Evolutionary conservation across 2,888 invertebrate genomes (phyloP).

Genomic region (Brachypalpus laphriformis): DNA sequence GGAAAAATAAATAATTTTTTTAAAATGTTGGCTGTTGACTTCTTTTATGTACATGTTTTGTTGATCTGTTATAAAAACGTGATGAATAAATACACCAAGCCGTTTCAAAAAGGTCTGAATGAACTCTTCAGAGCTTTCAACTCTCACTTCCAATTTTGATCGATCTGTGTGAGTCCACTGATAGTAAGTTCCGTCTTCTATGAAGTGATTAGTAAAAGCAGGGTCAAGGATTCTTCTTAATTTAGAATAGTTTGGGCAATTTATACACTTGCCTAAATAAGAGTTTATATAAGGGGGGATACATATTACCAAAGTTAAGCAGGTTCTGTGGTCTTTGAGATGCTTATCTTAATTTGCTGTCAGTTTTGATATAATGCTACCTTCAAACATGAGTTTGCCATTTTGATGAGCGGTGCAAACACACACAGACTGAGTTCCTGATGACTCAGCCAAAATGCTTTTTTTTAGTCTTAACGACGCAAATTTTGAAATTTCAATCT

Average conservation of each 20-base stretch:
- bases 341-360: conserved; percentile 3
- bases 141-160: not conserved
- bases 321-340: not conserved
- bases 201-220: not conserved
- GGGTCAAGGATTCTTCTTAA: not conserved
- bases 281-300: not conserved
- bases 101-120: not conserved
- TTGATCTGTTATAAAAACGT: conserved; percentile 1
- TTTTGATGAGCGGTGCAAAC: conserved; percentile 39
- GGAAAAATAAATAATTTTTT: too few relatives aligned
- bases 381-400: conserved; percentile 39
- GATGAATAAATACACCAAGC: not conserved
- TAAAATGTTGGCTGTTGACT: not conserved
- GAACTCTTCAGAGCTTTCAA: not conserved
- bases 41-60: not conserved
- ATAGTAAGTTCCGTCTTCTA: not conserved
- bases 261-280: not conserved
- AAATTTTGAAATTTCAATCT: conserved; percentile 18
- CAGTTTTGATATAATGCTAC: conserved; percentile 6
- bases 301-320: not conserved
- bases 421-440: too few relatives aligned
- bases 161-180: conserved; percentile 1
- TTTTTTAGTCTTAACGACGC: conserved; percentile 15
- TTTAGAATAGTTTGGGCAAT: not conserved
- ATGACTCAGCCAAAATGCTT: conserved; percentile 24